These are phyloP conservation scores for Polydrusus pterygomalis DNA, from an alignment of 2,888 invertebrate genomes.

Conservation along the genomic window DNA sequence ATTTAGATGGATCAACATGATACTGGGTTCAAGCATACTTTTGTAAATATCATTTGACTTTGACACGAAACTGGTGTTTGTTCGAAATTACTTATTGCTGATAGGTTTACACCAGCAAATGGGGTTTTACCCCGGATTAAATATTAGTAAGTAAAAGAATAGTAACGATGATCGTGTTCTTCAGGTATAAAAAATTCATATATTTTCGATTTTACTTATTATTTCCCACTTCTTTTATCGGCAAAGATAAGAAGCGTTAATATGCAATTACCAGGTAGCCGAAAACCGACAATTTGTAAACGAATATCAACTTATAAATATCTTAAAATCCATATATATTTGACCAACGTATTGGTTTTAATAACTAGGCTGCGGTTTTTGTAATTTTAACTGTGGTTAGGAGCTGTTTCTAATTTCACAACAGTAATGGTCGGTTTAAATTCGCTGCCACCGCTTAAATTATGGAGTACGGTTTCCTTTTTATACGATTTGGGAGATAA, in stretches of 20 bases:
- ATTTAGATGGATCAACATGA: slow-evolving; percentile 48
- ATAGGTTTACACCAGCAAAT: slow-evolving; percentile 5
- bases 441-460: slow-evolving; percentile 39
- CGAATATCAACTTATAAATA: slow-evolving; percentile 37
- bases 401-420: slow-evolving; percentile 55
- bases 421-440: slow-evolving; percentile 47
- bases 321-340: slow-evolving; percentile 46
- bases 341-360: slow-evolving; percentile 53
- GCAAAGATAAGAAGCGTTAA: background rate
- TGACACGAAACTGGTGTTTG: slow-evolving; percentile 29
- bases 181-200: background rate
- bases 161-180: background rate
- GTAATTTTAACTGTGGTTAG: slow-evolving; percentile 54
- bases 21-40: slow-evolving; percentile 31
- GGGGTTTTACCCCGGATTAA: no score
- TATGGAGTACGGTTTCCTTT: slow-evolving; percentile 35
- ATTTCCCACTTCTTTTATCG: no score
- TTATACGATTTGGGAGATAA: slow-evolving; percentile 27
- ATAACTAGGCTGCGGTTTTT: slow-evolving; percentile 51
- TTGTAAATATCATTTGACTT: slow-evolving; percentile 36
- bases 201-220: no score
- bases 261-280: slow-evolving; percentile 46
- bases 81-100: slow-evolving; percentile 28
- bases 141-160: no score
- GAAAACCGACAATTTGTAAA: slow-evolving; percentile 32